Percentiles rank a stretch among this genome's conserved stretches.
Evolutionary conservation across 1,140 invertebrate genomes (phyloP).

Genomic region (Stenopsyche tienmushanensis): DNA sequence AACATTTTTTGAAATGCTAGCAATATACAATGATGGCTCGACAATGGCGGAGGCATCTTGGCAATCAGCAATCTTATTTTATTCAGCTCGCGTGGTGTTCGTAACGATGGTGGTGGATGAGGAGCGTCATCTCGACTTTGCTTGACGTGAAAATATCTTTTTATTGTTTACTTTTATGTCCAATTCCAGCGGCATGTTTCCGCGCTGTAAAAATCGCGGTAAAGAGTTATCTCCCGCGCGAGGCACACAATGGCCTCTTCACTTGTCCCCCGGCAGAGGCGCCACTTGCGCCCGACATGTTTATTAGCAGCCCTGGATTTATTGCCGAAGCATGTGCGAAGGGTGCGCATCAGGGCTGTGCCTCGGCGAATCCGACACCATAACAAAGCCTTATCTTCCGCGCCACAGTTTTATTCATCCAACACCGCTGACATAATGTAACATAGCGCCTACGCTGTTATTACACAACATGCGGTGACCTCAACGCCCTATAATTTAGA

Average conservation of each 20-base stretch:
- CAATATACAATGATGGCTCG: no score
- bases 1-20: no score
- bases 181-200: conserved; percentile 8
- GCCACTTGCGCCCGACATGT: conserved; percentile 45
- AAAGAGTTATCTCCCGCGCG: conserved; percentile 21
- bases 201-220: conserved; percentile 8
- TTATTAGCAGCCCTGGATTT: conserved; percentile 45
- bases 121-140: no score
- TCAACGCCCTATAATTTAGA: no score
- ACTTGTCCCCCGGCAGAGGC: conserved; percentile 28
- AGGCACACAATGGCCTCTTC: conserved; percentile 20
- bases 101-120: no score
- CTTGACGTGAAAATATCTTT: conserved; percentile 21
- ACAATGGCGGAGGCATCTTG: no score
- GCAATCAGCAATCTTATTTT: no score
- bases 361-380: conserved; percentile 14
- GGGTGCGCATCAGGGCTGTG: conserved; percentile 26
- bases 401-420: no score
- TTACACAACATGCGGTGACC: no score
- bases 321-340: conserved; percentile 37
- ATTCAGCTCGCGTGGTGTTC: no score
- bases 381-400: conserved; percentile 1
- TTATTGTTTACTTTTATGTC: conserved; percentile 21
- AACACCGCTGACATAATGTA: no score
- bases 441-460: no score